Percentiles rank a stretch among this genome's conserved stretches.
phyloP scores from a whole-genome alignment of 2,113 vertebrate genomes.

The Neogobius melanostomus region DNA sequence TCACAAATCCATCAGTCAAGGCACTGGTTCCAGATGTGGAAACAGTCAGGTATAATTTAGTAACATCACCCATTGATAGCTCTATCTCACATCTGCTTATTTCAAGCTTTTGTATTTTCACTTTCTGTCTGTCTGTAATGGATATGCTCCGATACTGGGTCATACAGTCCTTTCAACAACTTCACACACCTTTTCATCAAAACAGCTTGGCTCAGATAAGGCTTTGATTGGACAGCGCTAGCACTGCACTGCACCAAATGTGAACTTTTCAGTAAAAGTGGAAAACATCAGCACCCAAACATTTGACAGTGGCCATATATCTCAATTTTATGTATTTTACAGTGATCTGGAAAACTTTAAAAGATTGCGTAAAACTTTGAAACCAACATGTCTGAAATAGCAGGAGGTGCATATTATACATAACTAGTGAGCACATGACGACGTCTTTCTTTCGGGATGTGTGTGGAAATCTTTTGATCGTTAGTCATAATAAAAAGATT shows the following conservation, averaged over 20 bases:
- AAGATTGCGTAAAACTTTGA: neutral
- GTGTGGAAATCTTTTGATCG: too few relatives aligned
- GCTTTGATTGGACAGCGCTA: slow-evolving; percentile 18
- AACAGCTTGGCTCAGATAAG: slow-evolving; percentile 18
- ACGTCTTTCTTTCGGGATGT: too few relatives aligned
- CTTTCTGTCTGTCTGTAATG: slow-evolving; percentile 6
- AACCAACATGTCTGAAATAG: neutral
- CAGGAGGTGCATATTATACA: too few relatives aligned
- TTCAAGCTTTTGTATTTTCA: slow-evolving; percentile 24
- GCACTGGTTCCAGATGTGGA: slow-evolving; percentile 27
- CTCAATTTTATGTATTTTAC: neutral
- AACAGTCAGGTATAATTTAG: slow-evolving; percentile 23
- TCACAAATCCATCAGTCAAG: neutral
- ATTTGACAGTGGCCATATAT: neutral
- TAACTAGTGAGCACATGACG: too few relatives aligned
- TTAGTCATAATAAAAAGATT: too few relatives aligned
- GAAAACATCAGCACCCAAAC: neutral
- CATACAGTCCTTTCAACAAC: slow-evolving; percentile 28
- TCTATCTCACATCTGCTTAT: slow-evolving; percentile 31
- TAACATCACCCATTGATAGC: slow-evolving; percentile 27
- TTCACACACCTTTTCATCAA: slow-evolving; percentile 39
- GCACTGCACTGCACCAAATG: slow-evolving; percentile 24
- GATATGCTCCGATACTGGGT: slow-evolving; percentile 35
- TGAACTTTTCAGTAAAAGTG: slow-evolving; percentile 20
- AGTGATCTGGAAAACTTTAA: neutral